Base-by-base conservation (phyloP, 1,140 invertebrate species). In the Chlorops oryzae region DNA sequence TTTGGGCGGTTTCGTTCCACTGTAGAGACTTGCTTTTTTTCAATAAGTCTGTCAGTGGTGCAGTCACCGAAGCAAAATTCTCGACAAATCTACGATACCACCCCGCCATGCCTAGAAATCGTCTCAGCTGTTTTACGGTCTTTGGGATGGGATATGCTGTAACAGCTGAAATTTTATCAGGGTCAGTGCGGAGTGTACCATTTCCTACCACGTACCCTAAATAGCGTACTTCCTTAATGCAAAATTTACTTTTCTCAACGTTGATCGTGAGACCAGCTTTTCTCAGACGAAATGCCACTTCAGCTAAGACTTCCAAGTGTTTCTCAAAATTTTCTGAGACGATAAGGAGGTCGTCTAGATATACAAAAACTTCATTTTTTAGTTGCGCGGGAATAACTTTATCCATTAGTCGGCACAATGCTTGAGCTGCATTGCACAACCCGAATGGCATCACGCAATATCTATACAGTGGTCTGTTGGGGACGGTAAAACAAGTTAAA, bases 11-110 rank as follows among this genome's bases (percentile, higher is more conserved):
- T 4, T 49, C 46, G 9, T 39, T 49, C 27, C 37, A 37, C 13
- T 9, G 17, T 7, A 53, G 28, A 5, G 27, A 34, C 4, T 38
- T 37, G 12, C 15, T 23, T n/a, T n/a, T n/a, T 10, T 28, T 17
- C 24, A 49, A 18, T 1, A 43, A 20, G 13, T 54, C 47, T 3
- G 43, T 46, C 13, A 52, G 44, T 1, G 73, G 73, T 20, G 56
- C 47, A 22, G 72, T 59, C 4, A 70, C 38, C 2, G 55, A 45
- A 0, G 75, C 57, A 53, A 77, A 79, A 55, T 76, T 57, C 17
- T 55, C 56, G 23, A 78, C 64, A 50, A 75, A 79, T 2, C 62
- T 32, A 5, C 70, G 50, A 51, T 75, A 76, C 55, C 72, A 77
- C 5, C 61, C 59, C 2, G 69, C 59, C 46, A 77, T 66, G 2